A percentile compares a stretch with the other conserved stretches of the same genome.
These are phyloP conservation scores for Rafetus swinhoei DNA, from an alignment of 2,113 vertebrate species.

Conservation along the genomic window DNA sequence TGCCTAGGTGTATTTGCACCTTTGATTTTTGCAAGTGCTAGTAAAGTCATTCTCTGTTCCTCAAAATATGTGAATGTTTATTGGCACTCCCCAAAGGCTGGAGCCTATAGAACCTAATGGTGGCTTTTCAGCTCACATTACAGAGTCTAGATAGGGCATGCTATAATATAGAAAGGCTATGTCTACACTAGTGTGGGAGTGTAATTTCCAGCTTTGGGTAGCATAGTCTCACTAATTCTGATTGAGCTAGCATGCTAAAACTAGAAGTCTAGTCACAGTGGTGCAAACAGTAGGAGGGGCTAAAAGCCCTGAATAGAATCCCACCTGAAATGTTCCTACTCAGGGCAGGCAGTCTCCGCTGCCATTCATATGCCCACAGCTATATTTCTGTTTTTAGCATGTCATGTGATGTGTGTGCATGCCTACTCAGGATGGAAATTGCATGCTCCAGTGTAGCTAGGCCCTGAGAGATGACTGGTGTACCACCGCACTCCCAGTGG, in stretches of 20 bases:
- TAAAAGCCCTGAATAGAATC: neutral
- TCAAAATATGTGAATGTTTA: too few relatives aligned
- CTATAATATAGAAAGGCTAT: neutral
- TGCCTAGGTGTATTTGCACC: too few relatives aligned
- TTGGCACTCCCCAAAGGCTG: too few relatives aligned
- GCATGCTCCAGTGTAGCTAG: neutral
- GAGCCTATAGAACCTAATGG: neutral
- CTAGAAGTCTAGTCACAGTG: neutral
- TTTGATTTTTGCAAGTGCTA: too few relatives aligned
- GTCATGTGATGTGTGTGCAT: neutral
- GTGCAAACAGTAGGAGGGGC: neutral
- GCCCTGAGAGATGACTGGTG: neutral
- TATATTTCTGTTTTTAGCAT: neutral
- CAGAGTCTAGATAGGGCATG: neutral
- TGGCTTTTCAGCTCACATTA: neutral
- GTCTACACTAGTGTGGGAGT: neutral
- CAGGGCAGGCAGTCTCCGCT: neutral
- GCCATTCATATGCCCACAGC: neutral
- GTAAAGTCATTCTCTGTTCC: too few relatives aligned
- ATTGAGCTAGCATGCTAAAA: neutral
- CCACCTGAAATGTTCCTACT: neutral
- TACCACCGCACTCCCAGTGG: neutral
- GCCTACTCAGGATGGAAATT: neutral
- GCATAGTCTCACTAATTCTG: neutral
- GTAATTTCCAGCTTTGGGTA: neutral